Base-by-base conservation (phyloP, 2,797 vertebrate species). In the Falco berigora region DNA sequence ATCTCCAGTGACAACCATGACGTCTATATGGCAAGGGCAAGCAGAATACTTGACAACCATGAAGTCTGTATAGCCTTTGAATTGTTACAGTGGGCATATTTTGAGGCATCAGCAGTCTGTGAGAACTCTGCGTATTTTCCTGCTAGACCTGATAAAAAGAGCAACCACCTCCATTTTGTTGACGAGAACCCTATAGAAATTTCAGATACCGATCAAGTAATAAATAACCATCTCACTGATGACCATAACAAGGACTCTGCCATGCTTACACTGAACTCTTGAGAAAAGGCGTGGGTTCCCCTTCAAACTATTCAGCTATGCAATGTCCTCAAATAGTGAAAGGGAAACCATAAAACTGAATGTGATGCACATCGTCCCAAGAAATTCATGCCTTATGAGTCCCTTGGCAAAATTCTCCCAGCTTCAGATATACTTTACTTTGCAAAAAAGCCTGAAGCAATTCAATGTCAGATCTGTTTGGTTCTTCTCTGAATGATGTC, bases 1-100 rank as follows among this genome's bases (percentile, higher is more conserved):
- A 97, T 97, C 92, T 90, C 93, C 94, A 92, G 71, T 97, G 97
- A 97, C 97, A 97, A 96, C 97, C 97, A 94, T 97, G 97, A 97
- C 91, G 62, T 94, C 91, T 95, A 47, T 86, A 95, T 47, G 71
- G 96, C 91, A 76, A 87, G 75, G 62, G 95, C 73, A 91, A 88
- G 96, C 91, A 96, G 82, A 95, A 93, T 68, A 89, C 74, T 93
- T 97, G 97, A 97, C 97, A 97, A 94, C 96, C 97, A 97, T 97
- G 97, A 97, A 91, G 96, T 88, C 40, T 94, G 90, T 72, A 84
- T 68, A 93, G 96, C 84, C 68, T 91, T 66, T 44, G 96, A 96
- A 97, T 96, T 92, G 95, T 94, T 97, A 96, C 95, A 96, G 90
- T 96, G 94, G 66, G 86, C 91, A 94, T 96, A 97, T 95, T 97